Percentiles rank a stretch among this genome's conserved stretches.
phyloP scores from a whole-genome alignment of 2,113 vertebrate species.

The Lagopus muta region DNA sequence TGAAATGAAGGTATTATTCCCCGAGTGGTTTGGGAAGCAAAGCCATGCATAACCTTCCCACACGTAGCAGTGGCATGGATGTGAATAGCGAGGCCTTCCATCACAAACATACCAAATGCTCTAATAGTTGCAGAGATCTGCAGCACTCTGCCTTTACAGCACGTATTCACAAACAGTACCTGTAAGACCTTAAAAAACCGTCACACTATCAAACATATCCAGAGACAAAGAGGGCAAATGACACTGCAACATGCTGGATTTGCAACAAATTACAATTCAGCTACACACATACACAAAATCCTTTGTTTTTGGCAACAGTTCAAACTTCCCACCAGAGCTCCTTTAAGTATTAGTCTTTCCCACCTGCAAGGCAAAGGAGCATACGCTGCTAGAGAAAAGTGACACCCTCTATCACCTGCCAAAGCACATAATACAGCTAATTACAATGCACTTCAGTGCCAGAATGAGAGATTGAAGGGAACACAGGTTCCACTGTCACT shows the following conservation, averaged over 20 bases:
- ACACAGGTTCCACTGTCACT: not conserved
- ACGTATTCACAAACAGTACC: not conserved
- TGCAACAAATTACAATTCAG: not conserved
- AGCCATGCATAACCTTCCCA: not conserved
- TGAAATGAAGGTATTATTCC: not conserved
- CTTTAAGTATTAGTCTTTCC: not conserved
- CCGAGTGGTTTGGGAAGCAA: conserved; percentile 28
- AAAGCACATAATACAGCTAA: not conserved
- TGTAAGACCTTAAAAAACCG: conserved; percentile 24
- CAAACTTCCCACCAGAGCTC: not conserved
- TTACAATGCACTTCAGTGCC: not conserved
- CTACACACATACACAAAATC: not conserved
- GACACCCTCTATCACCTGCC: not conserved
- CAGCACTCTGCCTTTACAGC: not conserved
- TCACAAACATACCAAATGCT: not conserved
- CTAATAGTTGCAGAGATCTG: not conserved
- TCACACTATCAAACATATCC: not conserved
- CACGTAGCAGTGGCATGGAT: not conserved
- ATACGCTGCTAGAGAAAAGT: not conserved
- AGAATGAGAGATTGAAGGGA: not conserved
- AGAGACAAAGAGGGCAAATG: not conserved
- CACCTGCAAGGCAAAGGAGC: conserved; percentile 30
- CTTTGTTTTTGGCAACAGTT: conserved; percentile 8
- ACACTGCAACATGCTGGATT: too few relatives aligned
- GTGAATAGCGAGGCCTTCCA: not conserved